Evolutionary conservation across 2,888 invertebrate genomes (phyloP).

Genomic region (Drosophila mimica): DNA sequence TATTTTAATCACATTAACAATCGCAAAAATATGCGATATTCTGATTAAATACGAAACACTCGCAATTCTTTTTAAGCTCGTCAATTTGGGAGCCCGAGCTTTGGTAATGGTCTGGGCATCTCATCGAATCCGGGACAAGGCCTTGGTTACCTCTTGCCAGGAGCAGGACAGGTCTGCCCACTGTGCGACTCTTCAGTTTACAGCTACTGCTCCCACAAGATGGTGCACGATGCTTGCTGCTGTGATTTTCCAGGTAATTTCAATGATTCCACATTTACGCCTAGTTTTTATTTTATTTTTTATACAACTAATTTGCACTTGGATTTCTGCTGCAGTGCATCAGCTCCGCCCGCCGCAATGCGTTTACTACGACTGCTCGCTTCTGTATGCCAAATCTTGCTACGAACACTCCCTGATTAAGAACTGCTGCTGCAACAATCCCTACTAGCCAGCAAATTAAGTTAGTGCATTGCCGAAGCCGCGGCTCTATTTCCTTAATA

Average conservation of each 20-base stretch:
- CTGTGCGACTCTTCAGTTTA: conserved; percentile 92
- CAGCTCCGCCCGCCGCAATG: conserved; percentile 85
- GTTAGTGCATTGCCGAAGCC: no score
- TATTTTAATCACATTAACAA: neutral
- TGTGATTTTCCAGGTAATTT: conserved; percentile 86
- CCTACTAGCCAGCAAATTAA: conserved; percentile 70
- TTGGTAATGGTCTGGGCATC: conserved; percentile 50
- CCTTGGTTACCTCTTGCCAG: conserved; percentile 21
- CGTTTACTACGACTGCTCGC: conserved; percentile 89
- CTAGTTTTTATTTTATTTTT: neutral
- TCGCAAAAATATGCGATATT: neutral
- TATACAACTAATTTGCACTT: neutral
- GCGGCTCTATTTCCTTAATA: neutral
- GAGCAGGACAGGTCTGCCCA: conserved; percentile 86
- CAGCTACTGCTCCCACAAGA: conserved; percentile 90
- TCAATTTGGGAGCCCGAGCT: conserved; percentile 52
- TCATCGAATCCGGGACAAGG: conserved; percentile 4
- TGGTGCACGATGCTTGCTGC: conserved; percentile 91
- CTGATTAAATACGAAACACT: neutral
- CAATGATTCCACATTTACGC: neutral
- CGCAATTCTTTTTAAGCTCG: conserved; percentile 31
- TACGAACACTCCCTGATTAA: conserved; percentile 90
- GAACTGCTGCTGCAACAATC: conserved; percentile 90
- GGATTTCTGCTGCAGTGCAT: conserved; percentile 1
- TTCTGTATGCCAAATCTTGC: conserved; percentile 91